Evolutionary conservation across 2,888 invertebrate species (phyloP).

Genomic region (Buathra laborator): DNA sequence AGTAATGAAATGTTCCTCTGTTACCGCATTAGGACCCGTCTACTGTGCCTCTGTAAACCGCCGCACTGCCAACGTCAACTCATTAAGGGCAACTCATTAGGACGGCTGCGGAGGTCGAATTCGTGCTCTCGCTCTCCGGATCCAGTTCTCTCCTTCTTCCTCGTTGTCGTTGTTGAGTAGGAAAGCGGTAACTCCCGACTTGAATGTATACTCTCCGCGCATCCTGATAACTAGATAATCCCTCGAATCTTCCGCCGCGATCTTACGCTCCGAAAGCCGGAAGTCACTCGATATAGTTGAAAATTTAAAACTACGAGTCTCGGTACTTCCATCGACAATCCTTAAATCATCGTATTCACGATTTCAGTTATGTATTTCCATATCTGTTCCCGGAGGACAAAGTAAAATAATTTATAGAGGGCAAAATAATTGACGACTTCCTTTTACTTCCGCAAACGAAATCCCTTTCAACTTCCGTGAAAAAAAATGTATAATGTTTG

Average conservation of each 20-base stretch:
- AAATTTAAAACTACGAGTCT: conserved; percentile 1
- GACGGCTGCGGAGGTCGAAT: conserved; percentile 65
- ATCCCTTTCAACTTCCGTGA: too few species aligned
- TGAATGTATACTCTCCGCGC: conserved; percentile 14
- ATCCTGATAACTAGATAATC: conserved; percentile 43
- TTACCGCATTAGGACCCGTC: conserved; percentile 47
- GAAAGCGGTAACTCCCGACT: conserved; percentile 1
- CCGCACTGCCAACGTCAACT: conserved; percentile 69
- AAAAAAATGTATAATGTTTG: too few species aligned
- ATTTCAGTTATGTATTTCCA: background rate
- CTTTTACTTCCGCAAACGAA: too few species aligned
- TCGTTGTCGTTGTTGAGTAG: conserved; percentile 14
- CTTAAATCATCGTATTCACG: background rate
- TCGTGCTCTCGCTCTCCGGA: conserved; percentile 10
- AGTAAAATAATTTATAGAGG: too few species aligned
- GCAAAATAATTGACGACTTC: too few species aligned
- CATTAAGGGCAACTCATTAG: conserved; percentile 77
- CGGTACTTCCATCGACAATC: background rate
- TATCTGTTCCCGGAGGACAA: too few species aligned
- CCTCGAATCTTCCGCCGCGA: background rate
- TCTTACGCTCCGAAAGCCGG: background rate
- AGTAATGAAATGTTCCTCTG: conserved; percentile 73
- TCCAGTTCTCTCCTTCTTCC: conserved; percentile 14
- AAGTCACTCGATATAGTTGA: background rate
- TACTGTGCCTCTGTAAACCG: conserved; percentile 5